Conservation (phyloP, 2,888 invertebrate species). For the Darwinula stevensoni region DNA sequence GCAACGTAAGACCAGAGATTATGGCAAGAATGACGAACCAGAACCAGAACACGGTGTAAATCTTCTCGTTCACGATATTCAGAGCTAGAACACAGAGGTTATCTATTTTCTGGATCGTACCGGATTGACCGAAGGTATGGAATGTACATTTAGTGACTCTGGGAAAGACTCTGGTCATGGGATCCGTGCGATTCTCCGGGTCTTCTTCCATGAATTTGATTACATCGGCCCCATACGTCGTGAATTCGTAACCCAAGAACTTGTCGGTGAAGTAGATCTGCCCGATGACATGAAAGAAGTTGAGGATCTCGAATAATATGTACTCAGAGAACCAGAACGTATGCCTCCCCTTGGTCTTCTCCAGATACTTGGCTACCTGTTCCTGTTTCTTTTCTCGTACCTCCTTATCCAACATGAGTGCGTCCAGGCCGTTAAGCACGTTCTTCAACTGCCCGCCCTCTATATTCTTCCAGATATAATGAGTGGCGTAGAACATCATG, state of each 20-base stretch:
- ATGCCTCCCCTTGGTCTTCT: constrained; percentile 48
- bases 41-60: no score
- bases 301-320: constrained; percentile 52
- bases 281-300: constrained; percentile 62
- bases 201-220: no score
- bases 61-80: no score
- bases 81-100: constrained; percentile 66
- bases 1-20: constrained; percentile 40
- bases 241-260: no score
- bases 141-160: no score
- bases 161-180: constrained; percentile 54
- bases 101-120: constrained; percentile 52
- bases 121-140: constrained; percentile 65
- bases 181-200: constrained; percentile 50
- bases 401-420: constrained; percentile 15
- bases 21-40: no score
- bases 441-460: constrained; percentile 62
- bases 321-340: constrained; percentile 60
- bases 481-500: constrained; percentile 52
- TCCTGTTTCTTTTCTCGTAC: constrained; percentile 28
- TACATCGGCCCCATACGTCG: no score
- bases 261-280: no score
- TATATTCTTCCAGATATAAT: constrained; percentile 80
- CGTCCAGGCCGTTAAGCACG: constrained; percentile 61
- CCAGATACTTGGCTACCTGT: constrained; percentile 24